Evolutionary conservation across 2,113 vertebrate genomes (phyloP), one percentile per base, ranked within the genome.

Genomic region (Nibea coibor): DNA sequence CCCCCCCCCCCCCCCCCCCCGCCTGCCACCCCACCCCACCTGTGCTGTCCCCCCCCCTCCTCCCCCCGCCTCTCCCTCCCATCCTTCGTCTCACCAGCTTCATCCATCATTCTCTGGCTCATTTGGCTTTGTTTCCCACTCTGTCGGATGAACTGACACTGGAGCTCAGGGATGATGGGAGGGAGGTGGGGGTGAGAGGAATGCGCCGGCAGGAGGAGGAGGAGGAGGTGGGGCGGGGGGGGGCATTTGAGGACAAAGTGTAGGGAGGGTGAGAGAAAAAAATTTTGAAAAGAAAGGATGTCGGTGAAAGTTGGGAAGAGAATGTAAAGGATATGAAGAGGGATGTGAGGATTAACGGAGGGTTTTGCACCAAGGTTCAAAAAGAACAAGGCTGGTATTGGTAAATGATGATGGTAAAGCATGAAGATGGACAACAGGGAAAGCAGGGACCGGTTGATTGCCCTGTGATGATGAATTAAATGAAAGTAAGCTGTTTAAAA

Each of bases 51-150:
- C 43, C 12, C 12, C 77, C 57, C 16, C 67, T 17, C 22, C 31
- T 39, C 59, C 24, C 87, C 35, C 28, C 24, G 24, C 24, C 80
- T 86, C 79, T 87, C 82, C 89, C 89, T 64, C 88, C 93, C 93
- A 16, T 84, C 94, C 78, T 89, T 78, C 71, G 74, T 78, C 90
- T 87, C 85, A 68, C 78, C 79, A 86, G 70, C 83, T 90, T 92
- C 91, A 93, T 95, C 94, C 93, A 90, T 95, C 94, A 96, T 96
- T 92, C 85, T 86, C 83, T 74, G 92, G 90, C 92, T 95, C 87
- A 62, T 95, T 95, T 94, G 92, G 87, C 85, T 93, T 91, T 90
- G 53, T 93, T 90, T 90, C 94, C 94, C 88, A 87, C 93, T 94
- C 92, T 92, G 86, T 50, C 90, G 88, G 92, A 92, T 94, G 91